Evolutionary conservation across 1,140 invertebrate genomes (phyloP).

Genomic region (Tigriopus japonicus): DNA sequence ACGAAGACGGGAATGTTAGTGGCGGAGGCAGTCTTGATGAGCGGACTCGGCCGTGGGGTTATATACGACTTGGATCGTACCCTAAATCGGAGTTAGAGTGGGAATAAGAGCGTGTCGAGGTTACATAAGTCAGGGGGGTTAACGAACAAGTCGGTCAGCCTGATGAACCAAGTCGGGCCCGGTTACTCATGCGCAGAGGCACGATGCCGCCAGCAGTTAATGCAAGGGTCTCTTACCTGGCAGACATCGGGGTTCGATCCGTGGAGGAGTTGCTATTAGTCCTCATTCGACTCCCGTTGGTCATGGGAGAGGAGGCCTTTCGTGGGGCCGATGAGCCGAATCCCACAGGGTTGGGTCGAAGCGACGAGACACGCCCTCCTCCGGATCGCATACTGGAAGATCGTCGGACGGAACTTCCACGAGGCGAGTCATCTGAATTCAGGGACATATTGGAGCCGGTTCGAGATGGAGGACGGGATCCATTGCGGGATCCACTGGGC

Average conservation of each 20-base stretch:
- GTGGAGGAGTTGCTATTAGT: slow-evolving; percentile 11
- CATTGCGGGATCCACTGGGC: slow-evolving; percentile 26
- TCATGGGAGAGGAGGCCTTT: slow-evolving; percentile 6
- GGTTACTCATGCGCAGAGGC: not conserved
- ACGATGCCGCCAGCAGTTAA: not conserved
- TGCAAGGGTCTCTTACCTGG: not conserved
- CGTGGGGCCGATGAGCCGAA: slow-evolving; percentile 9
- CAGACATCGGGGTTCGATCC: slow-evolving; percentile 9
- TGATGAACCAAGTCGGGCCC: not conserved
- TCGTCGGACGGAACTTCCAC: slow-evolving; percentile 13
- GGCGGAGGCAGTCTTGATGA: slow-evolving; percentile 12
- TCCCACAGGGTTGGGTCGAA: slow-evolving; percentile 6
- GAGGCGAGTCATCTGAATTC: slow-evolving; percentile 32
- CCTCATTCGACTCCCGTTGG: not conserved
- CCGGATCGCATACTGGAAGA: slow-evolving; percentile 10
- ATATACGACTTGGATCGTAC: slow-evolving; percentile 15
- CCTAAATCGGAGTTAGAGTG: slow-evolving; percentile 6
- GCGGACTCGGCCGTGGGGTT: slow-evolving; percentile 11
- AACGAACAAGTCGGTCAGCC: not conserved
- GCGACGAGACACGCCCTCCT: not conserved
- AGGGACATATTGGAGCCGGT: slow-evolving; percentile 78
- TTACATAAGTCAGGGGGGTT: not conserved
- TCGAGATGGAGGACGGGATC: slow-evolving; percentile 61
- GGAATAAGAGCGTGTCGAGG: not conserved
- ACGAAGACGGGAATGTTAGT: slow-evolving; percentile 15